Percentiles rank a stretch among this genome's conserved stretches.
phyloP scores from a whole-genome alignment of 2,113 vertebrate genomes.

The Sardina pilchardus region DNA sequence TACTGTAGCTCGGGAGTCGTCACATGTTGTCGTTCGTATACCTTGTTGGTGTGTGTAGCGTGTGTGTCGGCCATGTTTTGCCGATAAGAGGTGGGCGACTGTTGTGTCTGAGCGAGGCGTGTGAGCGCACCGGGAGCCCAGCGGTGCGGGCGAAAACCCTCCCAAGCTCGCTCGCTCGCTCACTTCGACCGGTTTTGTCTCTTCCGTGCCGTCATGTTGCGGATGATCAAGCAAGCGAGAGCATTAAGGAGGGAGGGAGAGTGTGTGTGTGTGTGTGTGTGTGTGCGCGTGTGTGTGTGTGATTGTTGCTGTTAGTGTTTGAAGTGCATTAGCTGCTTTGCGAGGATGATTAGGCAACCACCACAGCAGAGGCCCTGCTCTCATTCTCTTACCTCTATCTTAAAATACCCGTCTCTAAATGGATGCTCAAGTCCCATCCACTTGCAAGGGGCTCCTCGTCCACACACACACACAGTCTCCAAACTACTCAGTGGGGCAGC shows the following conservation, averaged over 20 bases:
- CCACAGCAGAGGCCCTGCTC: background rate
- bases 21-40: slow-evolving; percentile 1
- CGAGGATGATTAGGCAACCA: slow-evolving; percentile 51
- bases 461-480: slow-evolving; percentile 25
- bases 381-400: background rate
- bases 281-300: slow-evolving; percentile 9
- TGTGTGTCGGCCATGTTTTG: background rate
- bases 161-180: background rate
- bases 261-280: background rate
- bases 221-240: slow-evolving; percentile 31
- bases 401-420: background rate
- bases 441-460: slow-evolving; percentile 19
- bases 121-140: background rate
- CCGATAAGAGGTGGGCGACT: background rate
- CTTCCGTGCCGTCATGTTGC: slow-evolving; percentile 28
- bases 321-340: slow-evolving; percentile 47
- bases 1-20: background rate
- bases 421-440: background rate
- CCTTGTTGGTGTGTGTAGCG: slow-evolving; percentile 35
- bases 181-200: background rate
- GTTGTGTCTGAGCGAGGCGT: background rate
- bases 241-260: slow-evolving; percentile 32
- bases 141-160: background rate
- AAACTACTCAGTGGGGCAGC: background rate
- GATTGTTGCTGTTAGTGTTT: slow-evolving; percentile 44